Evolutionary conservation across 2,113 vertebrate genomes (phyloP).

Genomic region (Eolophus roseicapilla): DNA sequence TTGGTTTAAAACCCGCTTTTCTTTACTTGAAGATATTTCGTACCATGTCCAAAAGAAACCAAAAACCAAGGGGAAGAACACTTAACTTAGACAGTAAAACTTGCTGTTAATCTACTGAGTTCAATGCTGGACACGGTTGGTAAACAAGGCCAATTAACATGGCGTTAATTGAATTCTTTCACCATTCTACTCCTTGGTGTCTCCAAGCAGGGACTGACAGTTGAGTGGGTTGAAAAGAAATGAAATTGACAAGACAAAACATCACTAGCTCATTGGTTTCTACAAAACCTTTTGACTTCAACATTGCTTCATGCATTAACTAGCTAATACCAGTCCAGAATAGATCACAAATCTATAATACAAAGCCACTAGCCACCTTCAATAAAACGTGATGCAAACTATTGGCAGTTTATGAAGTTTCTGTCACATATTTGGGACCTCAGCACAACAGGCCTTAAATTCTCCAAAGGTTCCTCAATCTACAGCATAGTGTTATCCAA

Average conservation of each 20-base stretch:
- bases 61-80: background rate
- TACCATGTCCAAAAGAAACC: background rate
- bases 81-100: background rate
- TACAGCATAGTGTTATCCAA: fast-evolving
- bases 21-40: background rate
- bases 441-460: background rate
- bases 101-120: background rate
- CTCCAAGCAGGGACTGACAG: background rate
- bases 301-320: background rate
- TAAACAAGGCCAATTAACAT: background rate
- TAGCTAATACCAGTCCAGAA: background rate
- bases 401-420: background rate
- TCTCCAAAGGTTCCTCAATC: background rate
- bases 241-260: background rate
- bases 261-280: background rate
- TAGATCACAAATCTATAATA: background rate
- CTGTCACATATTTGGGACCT: background rate
- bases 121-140: background rate
- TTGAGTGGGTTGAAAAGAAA: background rate
- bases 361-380: background rate
- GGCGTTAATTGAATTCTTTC: background rate
- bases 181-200: background rate
- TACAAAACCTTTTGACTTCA: background rate
- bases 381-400: background rate
- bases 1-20: background rate